Base-by-base conservation (phyloP, 2,888 invertebrate genomes). In the Polyommatus iphigenia region DNA sequence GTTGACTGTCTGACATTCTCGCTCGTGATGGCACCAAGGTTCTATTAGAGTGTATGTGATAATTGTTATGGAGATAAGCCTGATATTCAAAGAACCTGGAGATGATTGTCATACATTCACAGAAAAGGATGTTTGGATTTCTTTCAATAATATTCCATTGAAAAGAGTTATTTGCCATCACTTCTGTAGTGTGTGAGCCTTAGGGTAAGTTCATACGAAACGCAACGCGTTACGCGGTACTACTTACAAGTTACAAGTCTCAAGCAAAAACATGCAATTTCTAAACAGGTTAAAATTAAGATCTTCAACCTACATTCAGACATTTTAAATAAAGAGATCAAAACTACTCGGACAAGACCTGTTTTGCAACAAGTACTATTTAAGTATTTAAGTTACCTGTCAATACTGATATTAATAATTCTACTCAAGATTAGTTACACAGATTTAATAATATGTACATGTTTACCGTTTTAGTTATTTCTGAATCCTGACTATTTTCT, bases 1-100 rank as follows among this genome's bases (percentile, higher is more conserved):
- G 87, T 87, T 89, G 86, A 82, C 82, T 85, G 85, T 41, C 57
- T 90, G 90, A 87, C 91, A 92, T 92, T 91, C 88, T 80, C 77
- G 77, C 80, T 81, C 80, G 76, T 79, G 82, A 83, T 83, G 82
- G 76, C 80, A 80, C 81, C 77, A 77, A 78, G 80, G 78, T 77
- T 76, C 75, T 29, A 6, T 6, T 54, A 46, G 46, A 36, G 72
- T 71, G 36, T 62, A 67, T 29, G 67, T 67, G 15, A 67, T 67
- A 29, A 67, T 67, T 67, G 18, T 67, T 67, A 67, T 67, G 67
- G 67, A 67, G 32, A 67, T 67, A 67, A 67, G 24, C 10, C 29
- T 29, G 13, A 67, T 67, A 67, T 67, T 32, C 67, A 67, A 67
- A 32, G 67, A 67, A 32, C 18, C 54, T 54, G 54, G 0, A 18